Percentiles rank a stretch among this genome's conserved stretches.
phyloP scores from a whole-genome alignment of 2,797 vertebrate species.

The Pipistrellus pygmaeus region DNA sequence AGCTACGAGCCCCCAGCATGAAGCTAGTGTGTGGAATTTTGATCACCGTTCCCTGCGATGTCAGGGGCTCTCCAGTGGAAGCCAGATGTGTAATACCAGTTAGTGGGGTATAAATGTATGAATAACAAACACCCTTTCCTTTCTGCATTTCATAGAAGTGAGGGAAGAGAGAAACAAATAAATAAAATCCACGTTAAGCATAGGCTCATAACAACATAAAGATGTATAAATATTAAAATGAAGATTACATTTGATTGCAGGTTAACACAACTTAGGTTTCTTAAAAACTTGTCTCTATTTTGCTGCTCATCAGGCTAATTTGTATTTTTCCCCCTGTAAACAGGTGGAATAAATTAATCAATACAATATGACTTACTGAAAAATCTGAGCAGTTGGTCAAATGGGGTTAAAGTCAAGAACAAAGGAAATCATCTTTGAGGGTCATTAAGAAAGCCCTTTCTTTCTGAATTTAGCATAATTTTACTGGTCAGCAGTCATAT shows the following conservation, averaged over 20 bases:
- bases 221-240: conserved; percentile 75
- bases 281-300: conserved; percentile 62
- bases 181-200: conserved; percentile 71
- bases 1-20: conserved; percentile 74
- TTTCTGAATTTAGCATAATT: conserved; percentile 47
- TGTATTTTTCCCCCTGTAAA: conserved; percentile 56
- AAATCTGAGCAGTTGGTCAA: conserved; percentile 59
- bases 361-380: conserved; percentile 51
- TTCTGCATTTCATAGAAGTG: conserved; percentile 74
- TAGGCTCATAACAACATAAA: conserved; percentile 66
- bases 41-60: conserved; percentile 76
- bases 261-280: conserved; percentile 65
- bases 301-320: conserved; percentile 69
- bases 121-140: conserved; percentile 74
- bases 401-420: conserved; percentile 61
- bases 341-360: conserved; percentile 43
- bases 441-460: conserved; percentile 58
- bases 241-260: conserved; percentile 62
- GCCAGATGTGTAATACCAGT: conserved; percentile 65
- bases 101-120: conserved; percentile 29
- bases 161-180: conserved; percentile 65
- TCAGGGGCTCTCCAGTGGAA: conserved; percentile 81
- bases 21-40: conserved; percentile 76
- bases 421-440: conserved; percentile 50
- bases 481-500: conserved; percentile 49